Base-by-base conservation (phyloP, 2,113 vertebrate genomes). In the Phylloscopus whistleri region DNA sequence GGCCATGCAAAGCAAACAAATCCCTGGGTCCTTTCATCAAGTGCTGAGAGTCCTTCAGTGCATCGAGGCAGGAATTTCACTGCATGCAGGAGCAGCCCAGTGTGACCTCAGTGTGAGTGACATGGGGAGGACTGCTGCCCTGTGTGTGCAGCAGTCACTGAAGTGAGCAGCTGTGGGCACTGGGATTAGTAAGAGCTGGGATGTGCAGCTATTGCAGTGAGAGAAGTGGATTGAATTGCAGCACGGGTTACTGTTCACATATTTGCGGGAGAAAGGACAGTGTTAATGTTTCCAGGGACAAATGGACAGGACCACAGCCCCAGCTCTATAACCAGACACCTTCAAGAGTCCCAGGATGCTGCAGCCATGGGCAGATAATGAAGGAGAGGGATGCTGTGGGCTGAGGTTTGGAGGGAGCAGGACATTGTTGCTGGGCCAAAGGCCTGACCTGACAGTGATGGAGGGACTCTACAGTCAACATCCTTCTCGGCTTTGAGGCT, bases 161-260 rank as follows among this genome's bases (percentile, higher is more conserved):
- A 21, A 37, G 59, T 0, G 0, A 81, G 82, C 1, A 2, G 69
- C 56, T 52, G 39, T 5, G 1, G 56, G 76, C 28, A 1, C 41
- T 21, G 24, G 68, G 60, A 62, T 75, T 64, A 60, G 26, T 30
- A 22, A 72, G 51, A 68, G 28, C 64, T 58, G 76, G 48, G 37
- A 59, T 41, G 28, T 51, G 73, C 49, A 64, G 33, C 56, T 78
- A 7, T 84, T 56, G 53, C 8, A 0, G 58, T 72, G 76, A 84
- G 52, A 78, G 44, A 52, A 78, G 44, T 28, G 58, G 20, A 67
- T 1, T 37, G 53, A 24, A 75, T 89, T 84, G 48, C 56, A 37
- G 49, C 46, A 60, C 0, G 0, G 11, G 19, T 59, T 84, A 56
- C 56, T 12, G 7, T 49, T 85, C 2, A 0, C 5, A 0, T 59